Percentiles rank a stretch among this genome's conserved stretches.
phyloP scores from a whole-genome alignment of 2,113 vertebrate genomes.

The Lepisosteus oculatus region DNA sequence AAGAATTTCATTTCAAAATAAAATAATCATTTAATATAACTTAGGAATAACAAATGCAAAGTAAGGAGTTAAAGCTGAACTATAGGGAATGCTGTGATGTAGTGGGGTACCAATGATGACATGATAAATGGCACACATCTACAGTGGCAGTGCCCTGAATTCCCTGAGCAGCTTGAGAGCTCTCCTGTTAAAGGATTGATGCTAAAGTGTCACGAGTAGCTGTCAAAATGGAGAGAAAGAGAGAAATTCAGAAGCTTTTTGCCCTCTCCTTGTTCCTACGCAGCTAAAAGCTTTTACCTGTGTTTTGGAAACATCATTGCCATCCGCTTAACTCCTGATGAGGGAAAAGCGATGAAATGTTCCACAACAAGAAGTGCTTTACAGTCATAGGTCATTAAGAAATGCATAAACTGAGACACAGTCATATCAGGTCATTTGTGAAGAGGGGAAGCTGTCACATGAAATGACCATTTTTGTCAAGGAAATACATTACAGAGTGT shows the following conservation, averaged over 20 bases:
- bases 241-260: neutral
- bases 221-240: conserved; percentile 8
- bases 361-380: conserved; percentile 1
- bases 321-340: neutral
- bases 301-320: neutral
- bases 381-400: neutral
- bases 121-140: neutral
- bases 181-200: too few species aligned
- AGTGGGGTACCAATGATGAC: neutral
- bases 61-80: too few species aligned
- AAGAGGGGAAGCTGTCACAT: neutral
- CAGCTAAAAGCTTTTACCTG: conserved; percentile 2
- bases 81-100: neutral
- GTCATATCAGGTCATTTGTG: neutral
- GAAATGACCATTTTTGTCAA: neutral
- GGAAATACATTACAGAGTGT: neutral
- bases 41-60: too few species aligned
- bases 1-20: too few species aligned
- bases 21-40: too few species aligned
- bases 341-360: neutral
- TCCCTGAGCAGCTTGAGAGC: too few species aligned
- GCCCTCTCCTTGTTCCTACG: neutral
- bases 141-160: too few species aligned
- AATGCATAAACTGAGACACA: neutral
- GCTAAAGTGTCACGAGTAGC: neutral